Evolutionary conservation across 2,113 vertebrate genomes (phyloP), one percentile per base, ranked within the genome.

Genomic region (Penelope pileata): DNA sequence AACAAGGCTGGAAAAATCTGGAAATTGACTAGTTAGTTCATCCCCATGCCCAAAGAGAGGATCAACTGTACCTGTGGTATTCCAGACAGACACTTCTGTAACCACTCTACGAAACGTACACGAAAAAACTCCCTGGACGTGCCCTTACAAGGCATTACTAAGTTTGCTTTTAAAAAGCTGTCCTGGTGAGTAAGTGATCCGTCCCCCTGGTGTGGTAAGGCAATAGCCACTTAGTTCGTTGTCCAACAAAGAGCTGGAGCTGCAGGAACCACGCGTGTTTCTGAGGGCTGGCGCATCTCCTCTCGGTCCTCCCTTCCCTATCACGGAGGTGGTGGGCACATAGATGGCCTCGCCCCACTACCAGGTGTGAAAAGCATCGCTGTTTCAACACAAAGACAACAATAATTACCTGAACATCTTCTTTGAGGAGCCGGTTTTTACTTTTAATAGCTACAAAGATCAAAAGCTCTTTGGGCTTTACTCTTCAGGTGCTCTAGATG

Each of bases 1-100:
- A 79, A 10, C 13, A 72, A 72, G 50, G 38, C 62, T 93, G 85
- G 90, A 91, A 91, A 87, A 94, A 80, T 83, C 62, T 91, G 58
- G 85, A 90, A 88, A 93, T 69, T 74, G 30, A 58, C 70, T 85
- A 62, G 27, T 43, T 73, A 59, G 75, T 42, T 95, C 87, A 85
- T 76, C 75, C 40, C 36, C 29, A 6, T 95, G 66, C 88, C 90
- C 90, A 85, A 80, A 79, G 78, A 93, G 70, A 90, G 90, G 96
- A 96, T 94, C 93, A 96, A 5, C 58, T 95, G 90, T 96, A 91
- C 93, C 92, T 95, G 67, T 45, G 92, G 48, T 76, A 76, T 69
- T 79, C 85, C 78, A 94, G 82, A 45, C 40, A 83, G 82, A 68
- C 67, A 40, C 27, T 83, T 87, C 58, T 72, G n/a, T 19, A 85